Evolutionary conservation across 2,797 vertebrate genomes (phyloP), one percentile per base, ranked within the genome.

Genomic region (Numenius phaeopus): DNA sequence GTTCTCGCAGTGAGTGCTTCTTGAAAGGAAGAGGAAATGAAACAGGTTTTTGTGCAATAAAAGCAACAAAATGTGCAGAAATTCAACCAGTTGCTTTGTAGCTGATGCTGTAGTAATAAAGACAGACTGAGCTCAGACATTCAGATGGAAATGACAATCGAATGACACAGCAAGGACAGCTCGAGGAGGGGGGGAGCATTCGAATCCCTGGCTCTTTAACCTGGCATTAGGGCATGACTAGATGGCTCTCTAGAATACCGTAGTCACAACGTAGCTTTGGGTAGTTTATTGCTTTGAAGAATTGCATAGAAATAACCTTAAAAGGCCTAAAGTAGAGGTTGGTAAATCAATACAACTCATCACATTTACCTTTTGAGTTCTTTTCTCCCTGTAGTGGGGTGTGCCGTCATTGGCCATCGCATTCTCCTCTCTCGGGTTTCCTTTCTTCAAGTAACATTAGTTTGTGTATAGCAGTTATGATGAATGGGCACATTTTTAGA

Each of bases 221-320:
- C 96, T 97, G 97, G 93, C 47, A 24, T 93, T 97, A 98, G 97
- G 96, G 94, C 95, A 95, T 96, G 96, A 86, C 94, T 98, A 98
- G 87, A 95, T 89, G 96, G 91, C 92, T 98, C 76, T 97, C 96
- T 97, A 97, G 95, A 85, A 90, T 95, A 97, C 61, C 92, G 83
- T 98, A 98, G 97, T 97, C 94, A 97, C 79, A 94, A 91, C 54
- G 87, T 98, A 98, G 98, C 91, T 98, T 98, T 97, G 97, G 96
- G 90, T 98, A 98, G 97, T 97, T 98, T 98, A 96, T 98, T 98
- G 95, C 98, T 98, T 98, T 98, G 97, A 98, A 96, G 93, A 97
- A 96, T 93, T 91, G 96, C 97, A 97, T 98, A 98, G 90, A 86
- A 87, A 95, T 97, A 98, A 97, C 95, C 89, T 91, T 90, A 97